Percentiles rank a stretch among this genome's conserved stretches.
phyloP scores from a whole-genome alignment of 1,140 invertebrate genomes.

The Achatina immaculata region DNA sequence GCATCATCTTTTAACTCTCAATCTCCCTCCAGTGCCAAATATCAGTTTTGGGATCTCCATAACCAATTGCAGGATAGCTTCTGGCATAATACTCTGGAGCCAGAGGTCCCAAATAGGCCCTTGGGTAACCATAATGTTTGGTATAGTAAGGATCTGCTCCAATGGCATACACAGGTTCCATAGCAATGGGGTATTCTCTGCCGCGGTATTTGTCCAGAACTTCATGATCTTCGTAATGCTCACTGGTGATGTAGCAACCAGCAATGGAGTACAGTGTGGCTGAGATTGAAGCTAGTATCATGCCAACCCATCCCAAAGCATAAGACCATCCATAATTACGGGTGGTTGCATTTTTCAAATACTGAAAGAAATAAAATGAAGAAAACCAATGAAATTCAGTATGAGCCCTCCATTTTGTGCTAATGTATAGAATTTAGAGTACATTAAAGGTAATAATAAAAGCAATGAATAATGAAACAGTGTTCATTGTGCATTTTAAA shows the following conservation, averaged over 20 bases:
- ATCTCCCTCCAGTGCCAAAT: conserved; percentile 41
- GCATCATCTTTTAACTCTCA: conserved; percentile 29
- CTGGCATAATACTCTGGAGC: conserved; percentile 52
- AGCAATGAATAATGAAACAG: too few species aligned
- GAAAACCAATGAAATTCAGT: neutral
- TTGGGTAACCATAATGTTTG: conserved; percentile 49
- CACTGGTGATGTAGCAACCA: conserved; percentile 60
- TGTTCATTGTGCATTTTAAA: too few species aligned
- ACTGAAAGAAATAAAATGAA: conserved; percentile 43
- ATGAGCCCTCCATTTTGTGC: neutral
- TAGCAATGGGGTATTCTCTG: conserved; percentile 50
- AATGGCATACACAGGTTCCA: conserved; percentile 47
- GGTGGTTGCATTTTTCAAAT: conserved; percentile 46
- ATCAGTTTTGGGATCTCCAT: conserved; percentile 43
- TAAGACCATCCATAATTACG: conserved; percentile 64
- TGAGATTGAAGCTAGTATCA: conserved; percentile 58
- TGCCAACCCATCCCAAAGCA: conserved; percentile 65
- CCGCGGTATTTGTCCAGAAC: conserved; percentile 47
- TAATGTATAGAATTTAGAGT: neutral
- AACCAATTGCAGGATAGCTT: conserved; percentile 51
- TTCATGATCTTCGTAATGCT: conserved; percentile 50
- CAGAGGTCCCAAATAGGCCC: conserved; percentile 36
- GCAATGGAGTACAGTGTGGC: conserved; percentile 63
- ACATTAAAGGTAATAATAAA: neutral
- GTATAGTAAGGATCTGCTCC: conserved; percentile 19